These are phyloP conservation scores for Thunnus thynnus DNA, from an alignment of 2,113 vertebrate species.

Conservation along the genomic window DNA sequence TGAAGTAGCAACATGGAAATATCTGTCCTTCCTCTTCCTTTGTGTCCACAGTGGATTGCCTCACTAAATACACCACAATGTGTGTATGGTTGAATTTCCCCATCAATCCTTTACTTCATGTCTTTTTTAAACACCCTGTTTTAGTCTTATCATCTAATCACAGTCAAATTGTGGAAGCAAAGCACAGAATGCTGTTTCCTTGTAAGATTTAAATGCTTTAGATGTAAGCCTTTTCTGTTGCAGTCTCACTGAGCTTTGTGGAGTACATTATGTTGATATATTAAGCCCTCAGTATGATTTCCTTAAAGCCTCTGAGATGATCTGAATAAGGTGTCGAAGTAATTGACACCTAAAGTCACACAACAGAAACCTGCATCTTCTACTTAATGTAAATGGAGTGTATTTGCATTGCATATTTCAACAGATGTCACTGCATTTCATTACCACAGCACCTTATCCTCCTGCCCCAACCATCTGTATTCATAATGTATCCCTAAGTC, in stretches of 20 bases:
- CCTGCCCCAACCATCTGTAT: constrained; percentile 62
- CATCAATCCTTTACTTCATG: not conserved
- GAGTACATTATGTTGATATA: not conserved
- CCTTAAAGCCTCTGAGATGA: not conserved
- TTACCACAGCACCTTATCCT: constrained; percentile 60
- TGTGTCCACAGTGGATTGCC: no score
- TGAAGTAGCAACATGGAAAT: not conserved
- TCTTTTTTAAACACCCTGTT: not conserved
- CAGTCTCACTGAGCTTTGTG: constrained; percentile 2
- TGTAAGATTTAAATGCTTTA: not conserved
- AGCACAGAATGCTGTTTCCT: not conserved
- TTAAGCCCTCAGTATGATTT: not conserved
- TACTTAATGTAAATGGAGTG: constrained; percentile 46
- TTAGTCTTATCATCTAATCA: no score
- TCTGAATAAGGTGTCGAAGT: constrained; percentile 1
- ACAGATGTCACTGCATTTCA: constrained; percentile 67
- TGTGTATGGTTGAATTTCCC: not conserved
- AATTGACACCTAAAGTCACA: constrained; percentile 42
- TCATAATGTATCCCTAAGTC: constrained; percentile 74
- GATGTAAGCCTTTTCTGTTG: not conserved
- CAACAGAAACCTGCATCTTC: constrained; percentile 35
- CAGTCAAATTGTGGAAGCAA: not conserved
- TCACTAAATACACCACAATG: no score
- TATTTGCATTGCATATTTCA: constrained; percentile 72
- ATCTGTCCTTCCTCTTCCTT: not conserved